Evolutionary conservation across 1,140 invertebrate genomes (phyloP), one percentile per base, ranked within the genome.

Genomic region (Ylistrum balloti): DNA sequence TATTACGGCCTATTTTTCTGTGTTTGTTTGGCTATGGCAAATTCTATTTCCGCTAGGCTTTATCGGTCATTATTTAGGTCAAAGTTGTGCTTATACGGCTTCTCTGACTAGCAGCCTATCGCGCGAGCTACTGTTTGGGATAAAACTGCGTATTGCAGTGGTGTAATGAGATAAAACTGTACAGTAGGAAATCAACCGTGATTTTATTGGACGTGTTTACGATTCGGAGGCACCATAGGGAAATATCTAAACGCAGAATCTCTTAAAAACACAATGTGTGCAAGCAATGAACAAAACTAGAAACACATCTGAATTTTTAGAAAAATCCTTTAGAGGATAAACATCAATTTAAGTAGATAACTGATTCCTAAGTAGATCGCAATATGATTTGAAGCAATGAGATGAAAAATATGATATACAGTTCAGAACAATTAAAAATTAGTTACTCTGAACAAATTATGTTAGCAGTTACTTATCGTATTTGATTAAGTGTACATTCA

Each of bases 121-220:
- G 56, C 56, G 5, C 56, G 56, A 74, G 56, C 56, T 74, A 74
- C 56, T 74, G 56, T 74, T 2, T n/a, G 28, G 56, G 56, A 74
- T 74, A 74, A 74, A n/a, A 74, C 28, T 74, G 56, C 56, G 56
- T 74, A 74, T 74, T 74, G n/a, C 22, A 74, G 56, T 74, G 56
- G 9, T 74, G 56, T 74, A 74, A 74, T 17, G n/a, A 74, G 56
- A 74, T 74, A 28, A 74, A 74, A 74, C 28, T 74, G 56, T 74
- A 74, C 56, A 28, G 56, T 74, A n/a, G 22, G 56, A 74, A 74
- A 74, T 74, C 56, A 74, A 74, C 56, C 56, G 56, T 74, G 56
- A 74, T 74, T 74, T 74, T 74, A 74, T 74, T 74, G 56, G 56
- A 74, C 56, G n/a, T 74, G 45, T 56, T 56, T 56, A 56, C 20